These are phyloP conservation scores for Apis laboriosa DNA, from an alignment of 1,140 invertebrate species.

Conservation along the genomic window DNA sequence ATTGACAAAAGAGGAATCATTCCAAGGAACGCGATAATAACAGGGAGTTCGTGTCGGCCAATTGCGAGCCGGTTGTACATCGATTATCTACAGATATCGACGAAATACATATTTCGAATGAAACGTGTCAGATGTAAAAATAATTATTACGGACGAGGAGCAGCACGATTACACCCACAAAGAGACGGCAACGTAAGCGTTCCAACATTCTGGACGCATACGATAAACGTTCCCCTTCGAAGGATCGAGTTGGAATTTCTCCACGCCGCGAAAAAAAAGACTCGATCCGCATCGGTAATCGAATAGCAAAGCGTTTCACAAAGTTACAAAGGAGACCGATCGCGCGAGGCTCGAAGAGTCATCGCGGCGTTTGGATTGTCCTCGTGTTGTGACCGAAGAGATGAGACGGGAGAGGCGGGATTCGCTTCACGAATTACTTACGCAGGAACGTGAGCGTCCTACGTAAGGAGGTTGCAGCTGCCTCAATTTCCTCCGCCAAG, in stretches of 20 bases:
- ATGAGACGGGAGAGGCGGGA: conserved; percentile 61
- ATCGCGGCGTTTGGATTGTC: conserved; percentile 16
- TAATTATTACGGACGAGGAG: no score
- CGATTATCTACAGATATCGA: background rate
- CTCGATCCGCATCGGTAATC: no score
- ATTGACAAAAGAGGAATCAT: conserved; percentile 24
- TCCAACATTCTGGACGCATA: no score
- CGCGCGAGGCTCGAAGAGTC: background rate
- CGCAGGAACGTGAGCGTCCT: conserved; percentile 67
- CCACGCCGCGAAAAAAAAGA: no score
- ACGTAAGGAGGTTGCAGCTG: conserved; percentile 53
- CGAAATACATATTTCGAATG: no score
- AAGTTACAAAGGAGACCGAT: background rate
- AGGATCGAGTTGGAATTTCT: no score
- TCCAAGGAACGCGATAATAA: background rate
- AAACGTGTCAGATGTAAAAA: no score
- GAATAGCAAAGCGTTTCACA: no score
- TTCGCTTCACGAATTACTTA: conserved; percentile 74
- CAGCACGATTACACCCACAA: no score
- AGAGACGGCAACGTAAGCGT: no score
- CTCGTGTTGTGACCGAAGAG: conserved; percentile 53
- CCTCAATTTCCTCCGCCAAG: conserved; percentile 46
- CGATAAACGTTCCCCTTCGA: no score
- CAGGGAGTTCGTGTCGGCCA: conserved; percentile 21
- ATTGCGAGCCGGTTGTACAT: background rate